A percentile compares a stretch with the other conserved stretches of the same genome.
Evolutionary conservation across 2,113 vertebrate genomes (phyloP).

Genomic region (Cyrtonyx montezumae): DNA sequence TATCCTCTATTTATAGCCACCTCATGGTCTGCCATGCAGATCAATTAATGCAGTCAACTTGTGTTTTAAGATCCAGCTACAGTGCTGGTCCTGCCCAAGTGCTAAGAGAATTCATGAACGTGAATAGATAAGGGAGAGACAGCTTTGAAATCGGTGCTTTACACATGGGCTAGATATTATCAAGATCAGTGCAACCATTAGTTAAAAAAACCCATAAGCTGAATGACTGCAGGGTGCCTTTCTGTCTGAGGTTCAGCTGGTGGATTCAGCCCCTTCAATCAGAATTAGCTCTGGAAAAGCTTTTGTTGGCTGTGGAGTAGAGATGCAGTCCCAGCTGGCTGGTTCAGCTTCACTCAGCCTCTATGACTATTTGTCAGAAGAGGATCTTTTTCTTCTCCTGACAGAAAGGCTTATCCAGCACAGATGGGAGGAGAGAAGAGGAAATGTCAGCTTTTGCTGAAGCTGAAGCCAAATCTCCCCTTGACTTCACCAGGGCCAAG

Average conservation of each 20-base stretch:
- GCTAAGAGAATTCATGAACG: constrained; percentile 15
- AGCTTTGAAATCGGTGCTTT: constrained; percentile 34
- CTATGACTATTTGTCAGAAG: constrained; percentile 30
- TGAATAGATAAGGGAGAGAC: constrained; percentile 38
- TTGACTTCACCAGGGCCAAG: not conserved
- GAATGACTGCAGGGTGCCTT: constrained; percentile 46
- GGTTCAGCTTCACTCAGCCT: constrained; percentile 16
- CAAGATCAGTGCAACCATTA: not conserved
- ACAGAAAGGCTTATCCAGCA: constrained; percentile 37
- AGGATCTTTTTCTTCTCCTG: constrained; percentile 37
- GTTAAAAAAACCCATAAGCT: not conserved
- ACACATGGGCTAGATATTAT: not conserved
- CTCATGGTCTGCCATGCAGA: not conserved
- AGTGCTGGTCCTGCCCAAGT: not conserved
- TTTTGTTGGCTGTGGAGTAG: constrained; percentile 51
- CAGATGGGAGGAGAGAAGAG: not conserved
- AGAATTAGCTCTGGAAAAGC: constrained; percentile 61
- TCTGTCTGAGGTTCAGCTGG: constrained; percentile 43
- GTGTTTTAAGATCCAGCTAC: not conserved
- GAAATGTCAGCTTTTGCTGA: constrained; percentile 31
- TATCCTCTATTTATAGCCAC: not conserved
- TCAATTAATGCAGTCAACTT: constrained; percentile 9
- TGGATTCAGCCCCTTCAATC: constrained; percentile 24
- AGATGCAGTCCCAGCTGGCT: constrained; percentile 37
- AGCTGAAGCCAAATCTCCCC: constrained; percentile 34